Evolutionary conservation across 2,797 vertebrate genomes (phyloP).

Genomic region (Acrossocheilus wenchowensis): DNA sequence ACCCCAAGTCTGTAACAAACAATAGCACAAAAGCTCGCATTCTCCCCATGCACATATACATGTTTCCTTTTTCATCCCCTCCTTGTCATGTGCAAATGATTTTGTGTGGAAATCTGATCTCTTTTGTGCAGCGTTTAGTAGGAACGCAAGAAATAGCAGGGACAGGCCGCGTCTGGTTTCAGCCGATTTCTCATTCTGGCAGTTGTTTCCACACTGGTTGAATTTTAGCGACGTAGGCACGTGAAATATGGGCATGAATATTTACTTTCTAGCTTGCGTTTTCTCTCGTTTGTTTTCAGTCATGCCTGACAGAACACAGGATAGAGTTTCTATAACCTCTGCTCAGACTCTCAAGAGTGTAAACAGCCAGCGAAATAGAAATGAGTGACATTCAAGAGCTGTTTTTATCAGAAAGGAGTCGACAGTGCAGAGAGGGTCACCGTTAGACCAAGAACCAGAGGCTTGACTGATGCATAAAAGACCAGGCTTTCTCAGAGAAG

Average conservation of each 20-base stretch:
- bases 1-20: conserved; percentile 64
- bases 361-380: conserved; percentile 11
- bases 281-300: conserved; percentile 68
- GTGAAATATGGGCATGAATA: conserved; percentile 64
- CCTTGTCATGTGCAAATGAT: conserved; percentile 67
- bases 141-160: conserved; percentile 64
- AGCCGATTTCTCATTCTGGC: conserved; percentile 70
- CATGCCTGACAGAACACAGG: conserved; percentile 65
- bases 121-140: conserved; percentile 71
- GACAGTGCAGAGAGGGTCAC: neutral
- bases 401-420: conserved; percentile 50
- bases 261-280: conserved; percentile 64
- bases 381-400: conserved; percentile 57
- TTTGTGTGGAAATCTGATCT: conserved; percentile 73
- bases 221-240: conserved; percentile 65
- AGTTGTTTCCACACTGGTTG: conserved; percentile 69
- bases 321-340: conserved; percentile 59
- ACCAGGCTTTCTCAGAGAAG: conserved; percentile 37
- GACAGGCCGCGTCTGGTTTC: conserved; percentile 69
- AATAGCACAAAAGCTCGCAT: conserved; percentile 61
- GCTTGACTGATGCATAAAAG: conserved; percentile 66
- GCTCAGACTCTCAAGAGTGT: conserved; percentile 10
- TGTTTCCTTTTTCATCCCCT: conserved; percentile 59
- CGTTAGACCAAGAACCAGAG: neutral
- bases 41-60: conserved; percentile 55